Evolutionary conservation across 2,888 invertebrate genomes (phyloP).

Genomic region (Agrotis ipsilon): DNA sequence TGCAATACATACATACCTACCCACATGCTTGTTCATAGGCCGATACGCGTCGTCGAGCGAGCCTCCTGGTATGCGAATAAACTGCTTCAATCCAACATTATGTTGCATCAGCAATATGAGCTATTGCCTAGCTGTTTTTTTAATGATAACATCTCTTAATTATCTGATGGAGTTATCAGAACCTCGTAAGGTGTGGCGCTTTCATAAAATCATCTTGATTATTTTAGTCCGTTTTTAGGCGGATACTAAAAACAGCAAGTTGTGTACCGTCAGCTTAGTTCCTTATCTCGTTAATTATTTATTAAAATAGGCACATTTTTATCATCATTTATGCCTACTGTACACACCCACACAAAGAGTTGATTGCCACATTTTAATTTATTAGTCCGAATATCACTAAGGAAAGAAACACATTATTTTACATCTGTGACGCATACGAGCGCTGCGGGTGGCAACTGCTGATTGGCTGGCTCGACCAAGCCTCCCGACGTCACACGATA

Average conservation of each 20-base stretch:
- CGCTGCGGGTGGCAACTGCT: conserved; percentile 63
- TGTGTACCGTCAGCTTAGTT: conserved; percentile 12
- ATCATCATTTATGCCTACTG: conserved; percentile 18
- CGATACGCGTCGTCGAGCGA: conserved; percentile 31
- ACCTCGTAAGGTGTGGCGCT: too few species aligned
- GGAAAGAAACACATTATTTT: conserved; percentile 55
- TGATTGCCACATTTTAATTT: conserved; percentile 48
- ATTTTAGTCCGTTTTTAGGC: neutral
- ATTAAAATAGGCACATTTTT: conserved; percentile 8
- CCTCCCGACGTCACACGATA: conserved; percentile 80
- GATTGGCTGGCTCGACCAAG: conserved; percentile 79
- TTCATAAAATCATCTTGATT: neutral
- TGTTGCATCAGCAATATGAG: conserved; percentile 76
- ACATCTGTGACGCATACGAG: conserved; percentile 60
- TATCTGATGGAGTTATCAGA: neutral
- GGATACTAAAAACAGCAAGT: conserved; percentile 7
- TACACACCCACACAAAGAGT: conserved; percentile 47
- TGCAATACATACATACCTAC: conserved; percentile 31
- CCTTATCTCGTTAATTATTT: conserved; percentile 32
- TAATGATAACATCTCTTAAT: conserved; percentile 14
- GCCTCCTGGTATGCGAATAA: conserved; percentile 49
- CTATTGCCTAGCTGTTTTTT: neutral
- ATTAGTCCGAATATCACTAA: conserved; percentile 48
- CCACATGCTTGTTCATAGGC: conserved; percentile 40
- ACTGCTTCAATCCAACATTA: conserved; percentile 61